Conservation (phyloP, 2,888 invertebrate genomes). For the Halocaridina rubra region DNA sequence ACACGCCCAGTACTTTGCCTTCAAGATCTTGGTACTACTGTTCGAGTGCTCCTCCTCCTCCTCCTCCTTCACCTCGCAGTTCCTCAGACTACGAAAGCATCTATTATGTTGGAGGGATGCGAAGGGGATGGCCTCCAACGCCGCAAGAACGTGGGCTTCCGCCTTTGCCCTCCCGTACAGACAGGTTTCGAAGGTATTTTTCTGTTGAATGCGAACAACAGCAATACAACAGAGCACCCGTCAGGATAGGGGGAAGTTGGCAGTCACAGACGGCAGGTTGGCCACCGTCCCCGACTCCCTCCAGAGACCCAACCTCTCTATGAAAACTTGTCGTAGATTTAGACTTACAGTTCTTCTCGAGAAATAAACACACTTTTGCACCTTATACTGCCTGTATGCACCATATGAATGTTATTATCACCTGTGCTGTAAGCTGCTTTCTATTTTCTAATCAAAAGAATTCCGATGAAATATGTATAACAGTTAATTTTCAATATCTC, state of each 20-base stretch:
- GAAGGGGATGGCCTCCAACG: constrained; percentile 34
- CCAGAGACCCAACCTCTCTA: constrained; percentile 44
- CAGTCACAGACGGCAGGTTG: neutral
- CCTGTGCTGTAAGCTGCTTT: neutral
- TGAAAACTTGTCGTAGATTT: constrained; percentile 36
- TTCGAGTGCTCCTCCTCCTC: constrained; percentile 45
- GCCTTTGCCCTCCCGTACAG: constrained; percentile 54
- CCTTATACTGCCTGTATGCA: neutral
- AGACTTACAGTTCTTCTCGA: neutral
- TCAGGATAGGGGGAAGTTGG: neutral
- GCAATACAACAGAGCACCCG: neutral
- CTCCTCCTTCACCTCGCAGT: constrained; percentile 16
- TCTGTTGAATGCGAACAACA: constrained; percentile 39
- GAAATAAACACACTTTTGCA: neutral
- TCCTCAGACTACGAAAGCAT: constrained; percentile 39
- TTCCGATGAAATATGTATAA: too few relatives aligned
- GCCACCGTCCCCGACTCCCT: constrained; percentile 25
- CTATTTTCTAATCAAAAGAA: too few relatives aligned
- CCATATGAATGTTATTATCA: neutral
- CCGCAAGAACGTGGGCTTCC: constrained; percentile 49
- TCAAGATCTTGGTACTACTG: constrained; percentile 49
- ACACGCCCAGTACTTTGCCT: constrained; percentile 46
- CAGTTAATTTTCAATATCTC: too few relatives aligned
- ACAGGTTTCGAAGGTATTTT: constrained; percentile 56
- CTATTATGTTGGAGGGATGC: constrained; percentile 42